A percentile compares a stretch with the other conserved stretches of the same genome.
These are phyloP conservation scores for Anoura caudifer DNA, from an alignment of 2,113 vertebrate genomes.

Conservation along the genomic window DNA sequence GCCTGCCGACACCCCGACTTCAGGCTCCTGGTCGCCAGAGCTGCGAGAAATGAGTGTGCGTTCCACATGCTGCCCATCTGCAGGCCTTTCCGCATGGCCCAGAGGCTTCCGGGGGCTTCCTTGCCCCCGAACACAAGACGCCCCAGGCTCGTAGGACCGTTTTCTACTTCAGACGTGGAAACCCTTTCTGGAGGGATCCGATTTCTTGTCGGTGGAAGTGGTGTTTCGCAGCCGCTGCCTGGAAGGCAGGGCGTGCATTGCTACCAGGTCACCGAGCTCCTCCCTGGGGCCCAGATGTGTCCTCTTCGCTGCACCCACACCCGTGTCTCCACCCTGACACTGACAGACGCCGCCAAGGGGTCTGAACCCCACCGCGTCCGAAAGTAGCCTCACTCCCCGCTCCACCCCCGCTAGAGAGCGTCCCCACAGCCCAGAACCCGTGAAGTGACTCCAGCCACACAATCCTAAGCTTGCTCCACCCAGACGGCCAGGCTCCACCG, in stretches of 20 bases:
- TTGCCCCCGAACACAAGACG: neutral
- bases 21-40: neutral
- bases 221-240: neutral
- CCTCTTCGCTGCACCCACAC: too few relatives aligned
- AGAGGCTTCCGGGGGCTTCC: neutral
- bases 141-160: neutral
- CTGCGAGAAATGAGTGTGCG: neutral
- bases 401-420: too few relatives aligned
- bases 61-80: too few relatives aligned
- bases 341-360: too few relatives aligned
- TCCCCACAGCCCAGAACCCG: neutral
- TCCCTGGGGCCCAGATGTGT: too few relatives aligned
- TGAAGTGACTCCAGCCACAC: neutral
- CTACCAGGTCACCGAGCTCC: too few relatives aligned
- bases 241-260: neutral
- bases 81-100: neutral
- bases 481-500: rapidly evolving
- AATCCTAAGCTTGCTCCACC: neutral
- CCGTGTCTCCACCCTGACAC: too few relatives aligned
- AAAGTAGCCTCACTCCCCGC: too few relatives aligned
- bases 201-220: neutral
- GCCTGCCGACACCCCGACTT: too few relatives aligned
- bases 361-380: too few relatives aligned
- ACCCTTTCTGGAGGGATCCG: neutral
- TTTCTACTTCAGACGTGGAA: neutral